phyloP scores from a whole-genome alignment of 2,888 invertebrate genomes.

The Orthonevra nobilis region DNA sequence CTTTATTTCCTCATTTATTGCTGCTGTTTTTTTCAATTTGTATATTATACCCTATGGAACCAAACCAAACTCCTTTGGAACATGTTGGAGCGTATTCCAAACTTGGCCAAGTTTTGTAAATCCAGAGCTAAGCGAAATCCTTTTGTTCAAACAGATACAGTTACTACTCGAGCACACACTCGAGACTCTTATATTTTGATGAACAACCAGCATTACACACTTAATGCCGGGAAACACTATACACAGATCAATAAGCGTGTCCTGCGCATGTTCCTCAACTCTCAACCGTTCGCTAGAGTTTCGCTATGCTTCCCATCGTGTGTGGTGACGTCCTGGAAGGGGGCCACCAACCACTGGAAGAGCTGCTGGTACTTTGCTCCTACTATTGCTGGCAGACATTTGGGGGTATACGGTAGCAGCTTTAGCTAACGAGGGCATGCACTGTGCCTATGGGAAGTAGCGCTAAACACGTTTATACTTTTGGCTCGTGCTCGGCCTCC shows the following conservation, averaged over 20 bases:
- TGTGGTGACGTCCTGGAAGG: conserved; percentile 52
- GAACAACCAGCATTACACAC: conserved; percentile 22
- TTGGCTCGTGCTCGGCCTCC: conserved; percentile 3
- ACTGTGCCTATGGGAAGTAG: conserved; percentile 46
- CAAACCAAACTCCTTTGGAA: neutral
- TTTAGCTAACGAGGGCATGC: conserved; percentile 45
- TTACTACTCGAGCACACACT: conserved; percentile 18
- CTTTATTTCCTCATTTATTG: no score
- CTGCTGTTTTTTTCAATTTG: no score
- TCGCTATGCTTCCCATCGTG: conserved; percentile 27
- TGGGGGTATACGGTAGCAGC: neutral
- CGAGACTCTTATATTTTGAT: conserved; percentile 24
- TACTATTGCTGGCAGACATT: conserved; percentile 7
- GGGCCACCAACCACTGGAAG: conserved; percentile 36
- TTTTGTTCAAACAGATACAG: conserved; percentile 19
- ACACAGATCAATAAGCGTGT: conserved; percentile 59
- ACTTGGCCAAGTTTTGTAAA: conserved; percentile 19
- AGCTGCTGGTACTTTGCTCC: neutral
- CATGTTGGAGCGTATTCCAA: neutral
- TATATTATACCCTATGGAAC: neutral
- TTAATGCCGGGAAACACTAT: conserved; percentile 25
- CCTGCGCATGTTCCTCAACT: conserved; percentile 51
- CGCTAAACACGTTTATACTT: conserved; percentile 35
- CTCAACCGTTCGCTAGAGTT: conserved; percentile 16
- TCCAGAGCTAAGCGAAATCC: neutral